These are phyloP conservation scores for Anabacerthia variegaticeps DNA, from an alignment of 2,797 vertebrate genomes.

Conservation along the genomic window DNA sequence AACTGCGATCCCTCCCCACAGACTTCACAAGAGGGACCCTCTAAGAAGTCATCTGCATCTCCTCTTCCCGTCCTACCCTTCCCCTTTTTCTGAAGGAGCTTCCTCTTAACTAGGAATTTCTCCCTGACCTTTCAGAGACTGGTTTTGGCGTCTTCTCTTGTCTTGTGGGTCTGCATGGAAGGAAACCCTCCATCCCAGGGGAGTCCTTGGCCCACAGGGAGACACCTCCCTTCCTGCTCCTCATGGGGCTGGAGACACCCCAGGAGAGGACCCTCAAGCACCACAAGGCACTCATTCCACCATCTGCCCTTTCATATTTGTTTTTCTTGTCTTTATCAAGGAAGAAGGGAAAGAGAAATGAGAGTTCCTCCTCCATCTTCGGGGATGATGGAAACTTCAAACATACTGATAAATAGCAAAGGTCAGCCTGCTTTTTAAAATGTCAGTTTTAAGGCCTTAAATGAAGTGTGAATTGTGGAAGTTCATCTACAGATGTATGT, in stretches of 20 bases:
- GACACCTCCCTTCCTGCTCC: neutral
- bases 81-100: neutral
- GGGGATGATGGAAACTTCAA: neutral
- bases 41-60: neutral
- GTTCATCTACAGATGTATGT: neutral
- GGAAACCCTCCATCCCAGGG: neutral
- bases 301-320: neutral
- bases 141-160: neutral
- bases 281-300: neutral
- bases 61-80: neutral
- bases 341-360: neutral
- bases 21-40: neutral
- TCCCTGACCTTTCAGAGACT: neutral
- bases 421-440: neutral
- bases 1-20: neutral
- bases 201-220: neutral
- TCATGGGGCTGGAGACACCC: accelerated
- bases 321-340: neutral
- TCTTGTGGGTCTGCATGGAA: neutral
- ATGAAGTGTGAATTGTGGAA: neutral
- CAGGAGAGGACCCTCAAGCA: neutral
- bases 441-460: neutral
- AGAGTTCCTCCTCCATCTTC: neutral
- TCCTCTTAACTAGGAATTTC: neutral
- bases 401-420: neutral